Base-by-base conservation (phyloP, 2,797 vertebrate species). In the Cyprinodon diabolis region DNA sequence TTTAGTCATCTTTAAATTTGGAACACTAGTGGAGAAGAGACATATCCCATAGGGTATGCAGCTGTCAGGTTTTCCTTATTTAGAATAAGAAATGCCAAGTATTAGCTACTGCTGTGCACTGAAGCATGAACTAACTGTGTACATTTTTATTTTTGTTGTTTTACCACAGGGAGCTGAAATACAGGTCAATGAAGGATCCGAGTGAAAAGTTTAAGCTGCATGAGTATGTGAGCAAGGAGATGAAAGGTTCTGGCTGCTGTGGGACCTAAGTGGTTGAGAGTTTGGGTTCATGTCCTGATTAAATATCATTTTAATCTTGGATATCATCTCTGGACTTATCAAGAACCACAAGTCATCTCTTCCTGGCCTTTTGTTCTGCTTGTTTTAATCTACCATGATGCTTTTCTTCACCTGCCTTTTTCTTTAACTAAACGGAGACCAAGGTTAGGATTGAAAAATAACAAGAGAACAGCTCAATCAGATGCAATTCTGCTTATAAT, bases 161-260 rank as follows among this genome's bases (percentile, higher is more conserved):
- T 68, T 75, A 58, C 52, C 54, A 71, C 90, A 98, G 97, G 91
- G 97, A 98, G 79, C 83, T 99, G 91, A 97, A 96, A 85, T 97
- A 98, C 89, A 90, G 97, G 74, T 94, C 95, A 60, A 91, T 87
- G 85, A 97, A 96, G 86, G 89, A 94, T 71, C 93, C 96, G 86
- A 94, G 89, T 0, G 97, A 97, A 84, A 96, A 84, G 89, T 98
- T 98, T 88, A 96, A 92, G 85, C 96, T 98, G 57, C 97, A 98
- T 0, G 97, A 98, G 80, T 98, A 97, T 0, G 94, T 98, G 56
- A 95, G 94, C 91, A 95, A 95, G 81, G 96, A 97, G 87, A 96
- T 95, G 83, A 96, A 90, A 77, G 93, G 94, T 19, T 78, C 93
- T 0, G 94, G 96, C 66, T 98, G 97, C 95, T 98, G 97, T 92